A percentile compares a stretch with the other conserved stretches of the same genome.
Evolutionary conservation across 2,113 vertebrate genomes (phyloP).

Genomic region (Serinus canaria): DNA sequence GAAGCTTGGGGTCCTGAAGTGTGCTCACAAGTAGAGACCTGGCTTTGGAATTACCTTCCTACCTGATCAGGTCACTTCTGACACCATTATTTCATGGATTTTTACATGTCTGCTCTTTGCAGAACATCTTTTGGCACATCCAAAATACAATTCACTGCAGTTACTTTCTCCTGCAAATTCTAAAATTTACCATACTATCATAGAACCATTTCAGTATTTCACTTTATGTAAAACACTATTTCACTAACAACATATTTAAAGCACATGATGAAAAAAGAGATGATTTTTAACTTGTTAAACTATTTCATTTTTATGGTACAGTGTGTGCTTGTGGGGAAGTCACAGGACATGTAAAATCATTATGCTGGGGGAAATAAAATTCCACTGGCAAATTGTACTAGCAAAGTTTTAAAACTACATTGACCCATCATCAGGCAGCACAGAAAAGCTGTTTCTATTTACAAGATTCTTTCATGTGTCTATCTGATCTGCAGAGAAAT

Average conservation of each 20-base stretch:
- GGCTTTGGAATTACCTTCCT: neutral
- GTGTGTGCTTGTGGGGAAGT: constrained; percentile 14
- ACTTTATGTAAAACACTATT: neutral
- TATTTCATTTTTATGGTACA: constrained; percentile 55
- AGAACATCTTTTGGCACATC: neutral
- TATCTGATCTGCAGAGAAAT: constrained; percentile 21
- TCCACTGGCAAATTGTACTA: neutral
- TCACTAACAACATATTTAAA: constrained; percentile 50
- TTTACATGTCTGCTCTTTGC: neutral
- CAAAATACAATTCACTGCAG: neutral
- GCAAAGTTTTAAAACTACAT: constrained; percentile 43
- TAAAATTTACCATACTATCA: neutral
- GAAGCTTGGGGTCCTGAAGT: neutral
- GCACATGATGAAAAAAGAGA: constrained; percentile 9
- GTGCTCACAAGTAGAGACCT: neutral
- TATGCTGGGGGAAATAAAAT: constrained; percentile 45
- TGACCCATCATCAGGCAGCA: constrained; percentile 28
- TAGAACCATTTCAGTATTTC: neutral
- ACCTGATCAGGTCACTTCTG: neutral
- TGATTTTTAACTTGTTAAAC: neutral
- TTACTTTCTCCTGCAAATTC: neutral
- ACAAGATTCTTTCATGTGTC: neutral
- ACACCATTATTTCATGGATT: neutral
- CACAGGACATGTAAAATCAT: constrained; percentile 53
- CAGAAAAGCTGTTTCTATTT: constrained; percentile 32